Evolutionary conservation across 2,888 invertebrate genomes (phyloP).

Genomic region (Bugula neritina): DNA sequence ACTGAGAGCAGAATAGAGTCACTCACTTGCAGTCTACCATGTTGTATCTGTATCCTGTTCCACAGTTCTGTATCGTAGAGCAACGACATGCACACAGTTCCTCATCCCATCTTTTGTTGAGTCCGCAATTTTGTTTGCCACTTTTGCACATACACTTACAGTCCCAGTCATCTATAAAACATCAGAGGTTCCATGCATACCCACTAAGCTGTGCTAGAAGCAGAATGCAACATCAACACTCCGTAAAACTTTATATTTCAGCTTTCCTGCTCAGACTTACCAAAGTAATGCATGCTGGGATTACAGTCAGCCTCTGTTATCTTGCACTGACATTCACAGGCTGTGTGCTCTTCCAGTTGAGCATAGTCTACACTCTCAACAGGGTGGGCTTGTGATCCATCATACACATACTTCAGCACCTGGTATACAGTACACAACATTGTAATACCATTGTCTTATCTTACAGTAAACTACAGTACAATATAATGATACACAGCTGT

Average conservation of each 20-base stretch:
- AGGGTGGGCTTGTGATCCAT: slow-evolving; percentile 6
- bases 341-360: neutral
- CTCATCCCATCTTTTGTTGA: slow-evolving; percentile 19
- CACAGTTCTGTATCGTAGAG: slow-evolving; percentile 7
- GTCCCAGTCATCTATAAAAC: slow-evolving; percentile 22
- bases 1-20: no score
- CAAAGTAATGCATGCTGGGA: neutral
- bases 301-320: slow-evolving; percentile 2
- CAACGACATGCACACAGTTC: slow-evolving; percentile 5
- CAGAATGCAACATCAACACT: no score
- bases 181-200: no score
- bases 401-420: slow-evolving; percentile 9
- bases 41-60: neutral
- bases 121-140: neutral
- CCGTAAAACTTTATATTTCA: no score
- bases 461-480: no score
- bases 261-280: no score
- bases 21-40: slow-evolving; percentile 5
- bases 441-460: no score
- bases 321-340: slow-evolving; percentile 22
- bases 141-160: slow-evolving; percentile 19
- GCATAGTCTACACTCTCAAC: neutral
- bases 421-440: no score
- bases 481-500: no score
- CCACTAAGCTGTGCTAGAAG: no score